Conservation (phyloP, 2,113 vertebrate species). For the Amphilophus citrinellus region DNA sequence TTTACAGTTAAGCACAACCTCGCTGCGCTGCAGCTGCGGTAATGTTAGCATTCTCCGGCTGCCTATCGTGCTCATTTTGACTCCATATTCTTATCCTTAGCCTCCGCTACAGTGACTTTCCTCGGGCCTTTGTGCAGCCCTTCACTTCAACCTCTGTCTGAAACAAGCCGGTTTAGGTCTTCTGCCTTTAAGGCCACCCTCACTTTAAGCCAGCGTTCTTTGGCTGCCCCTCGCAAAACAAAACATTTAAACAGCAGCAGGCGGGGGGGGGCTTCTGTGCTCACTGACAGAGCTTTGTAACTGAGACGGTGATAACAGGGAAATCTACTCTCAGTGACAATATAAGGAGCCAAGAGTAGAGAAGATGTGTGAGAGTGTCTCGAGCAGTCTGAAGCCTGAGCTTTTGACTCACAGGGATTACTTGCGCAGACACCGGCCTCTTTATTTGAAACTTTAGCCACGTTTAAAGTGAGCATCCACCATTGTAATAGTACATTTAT, state of each 20-base stretch:
- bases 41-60: not conserved
- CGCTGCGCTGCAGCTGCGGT: not conserved
- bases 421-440: not conserved
- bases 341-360: not conserved
- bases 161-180: not conserved
- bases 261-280: not conserved
- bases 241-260: not conserved
- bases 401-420: not conserved
- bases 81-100: not conserved
- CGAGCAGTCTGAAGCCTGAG: not conserved
- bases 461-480: not conserved
- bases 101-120: not conserved
- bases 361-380: not conserved
- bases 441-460: not conserved
- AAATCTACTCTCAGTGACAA: not conserved
- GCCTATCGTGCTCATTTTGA: not conserved
- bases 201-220: not conserved
- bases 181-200: not conserved
- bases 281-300: not conserved
- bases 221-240: not conserved
- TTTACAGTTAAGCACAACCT: not conserved
- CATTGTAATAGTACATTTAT: not conserved
- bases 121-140: not conserved
- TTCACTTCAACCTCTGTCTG: not conserved
- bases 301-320: not conserved